phyloP scores from a whole-genome alignment of 1,140 invertebrate species.

The Neodiprion fabricii region DNA sequence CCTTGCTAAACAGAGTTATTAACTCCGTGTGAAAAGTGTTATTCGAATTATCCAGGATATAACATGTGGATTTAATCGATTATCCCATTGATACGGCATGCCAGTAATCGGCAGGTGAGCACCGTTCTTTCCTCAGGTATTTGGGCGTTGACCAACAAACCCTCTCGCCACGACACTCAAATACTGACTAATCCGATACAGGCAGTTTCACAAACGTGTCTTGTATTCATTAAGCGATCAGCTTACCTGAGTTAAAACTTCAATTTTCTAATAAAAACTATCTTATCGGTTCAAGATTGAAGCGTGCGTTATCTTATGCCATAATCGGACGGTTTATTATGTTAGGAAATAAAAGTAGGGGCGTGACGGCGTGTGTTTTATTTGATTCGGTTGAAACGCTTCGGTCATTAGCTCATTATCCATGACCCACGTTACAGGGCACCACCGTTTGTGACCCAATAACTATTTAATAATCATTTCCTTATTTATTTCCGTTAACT shows the following conservation, averaged over 20 bases:
- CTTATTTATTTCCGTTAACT: too few species aligned
- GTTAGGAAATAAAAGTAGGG: neutral
- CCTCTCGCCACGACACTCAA: neutral
- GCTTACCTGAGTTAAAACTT: too few species aligned
- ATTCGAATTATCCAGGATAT: neutral
- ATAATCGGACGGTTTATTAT: neutral
- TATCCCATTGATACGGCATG: neutral
- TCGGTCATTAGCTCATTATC: neutral
- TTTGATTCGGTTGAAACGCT: neutral
- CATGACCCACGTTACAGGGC: too few species aligned
- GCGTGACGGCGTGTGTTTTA: neutral
- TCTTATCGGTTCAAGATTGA: too few species aligned
- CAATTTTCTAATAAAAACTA: too few species aligned
- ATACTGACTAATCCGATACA: neutral
- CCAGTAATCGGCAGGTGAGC: constrained; percentile 4
- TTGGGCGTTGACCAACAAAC: constrained; percentile 1
- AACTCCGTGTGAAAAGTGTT: neutral
- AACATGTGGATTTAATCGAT: neutral
- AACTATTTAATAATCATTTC: too few species aligned
- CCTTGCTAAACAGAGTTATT: neutral
- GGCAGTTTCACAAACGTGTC: neutral
- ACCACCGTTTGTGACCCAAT: too few species aligned
- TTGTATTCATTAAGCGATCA: too few species aligned
- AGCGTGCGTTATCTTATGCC: too few species aligned
- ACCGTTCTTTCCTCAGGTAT: neutral